Evolutionary conservation across 2,797 vertebrate species (phyloP), one percentile per base, ranked within the genome.

Genomic region (Hypotaenidia philippensis): DNA sequence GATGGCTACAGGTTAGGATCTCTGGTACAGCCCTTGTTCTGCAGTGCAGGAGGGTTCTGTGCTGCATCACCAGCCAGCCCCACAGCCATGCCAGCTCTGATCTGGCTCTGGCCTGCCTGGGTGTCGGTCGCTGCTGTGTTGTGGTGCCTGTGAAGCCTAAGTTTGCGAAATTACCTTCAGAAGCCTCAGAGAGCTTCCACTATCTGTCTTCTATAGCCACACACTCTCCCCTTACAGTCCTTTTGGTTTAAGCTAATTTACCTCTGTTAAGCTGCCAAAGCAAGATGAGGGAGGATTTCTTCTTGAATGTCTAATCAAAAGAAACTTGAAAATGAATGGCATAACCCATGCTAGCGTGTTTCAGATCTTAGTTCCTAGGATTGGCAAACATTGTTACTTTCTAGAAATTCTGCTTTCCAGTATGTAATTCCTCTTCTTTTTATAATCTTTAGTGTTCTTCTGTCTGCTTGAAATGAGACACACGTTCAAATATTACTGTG

Each of bases 401-500:
- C 56, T 32, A 63, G 20, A 81, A 83, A 68, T 59, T 83, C 45
- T 79, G 90, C 11, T n/a, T 75, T 91, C 50, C 1, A 3, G 32
- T 87, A 95, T 77, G 61, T 69, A 82, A 61, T 70, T 79, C 19
- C 74, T 94, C 72, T 87, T 71, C 10, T 70, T 38, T 96, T 77
- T 38, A 95, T 77, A 75, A 49, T 53, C 60, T 89, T 91, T 98
- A 98, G 98, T 98, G 97, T 97, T 97, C 88, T 95, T 92, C 74
- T 85, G 70, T 66, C 59, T 90, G 61, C 66, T 86, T 96, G 65
- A 96, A 75, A 87, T 52, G 60, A 87, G 25, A 93, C 55, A 49
- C 5, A 19, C 27, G 70, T 87, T 89, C 75, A 81, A 45, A 90
- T 94, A 64, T 49, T 65, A 41, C 55, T 31, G 38, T 57, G 69